phyloP scores from a whole-genome alignment of 2,797 vertebrate species.

The Clarias fuscus region DNA sequence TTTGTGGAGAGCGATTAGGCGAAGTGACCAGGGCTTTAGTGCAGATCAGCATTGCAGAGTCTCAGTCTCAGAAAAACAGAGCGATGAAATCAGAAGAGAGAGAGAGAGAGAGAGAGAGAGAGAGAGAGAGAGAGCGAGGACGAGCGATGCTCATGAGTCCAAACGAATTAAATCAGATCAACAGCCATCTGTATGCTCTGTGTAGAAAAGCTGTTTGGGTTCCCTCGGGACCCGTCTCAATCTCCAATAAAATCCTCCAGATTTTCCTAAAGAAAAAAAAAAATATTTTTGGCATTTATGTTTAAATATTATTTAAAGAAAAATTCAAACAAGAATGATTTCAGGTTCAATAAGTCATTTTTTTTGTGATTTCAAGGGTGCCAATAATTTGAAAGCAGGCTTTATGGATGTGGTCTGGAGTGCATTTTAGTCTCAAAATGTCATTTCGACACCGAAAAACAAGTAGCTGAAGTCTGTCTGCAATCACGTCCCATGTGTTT shows the following conservation, averaged over 20 bases:
- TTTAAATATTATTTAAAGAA: background rate
- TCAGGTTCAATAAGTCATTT: too few species aligned
- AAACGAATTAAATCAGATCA: background rate
- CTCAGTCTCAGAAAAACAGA: background rate
- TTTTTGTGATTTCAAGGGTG: background rate
- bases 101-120: background rate
- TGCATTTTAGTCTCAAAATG: background rate
- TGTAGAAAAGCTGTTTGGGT: constrained; percentile 6
- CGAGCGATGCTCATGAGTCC: background rate
- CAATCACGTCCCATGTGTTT: too few species aligned
- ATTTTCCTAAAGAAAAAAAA: background rate
- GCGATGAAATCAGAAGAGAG: too few species aligned
- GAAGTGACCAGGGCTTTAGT: background rate
- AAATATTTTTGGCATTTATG: background rate
- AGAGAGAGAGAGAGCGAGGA: background rate
- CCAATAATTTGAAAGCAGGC: background rate
- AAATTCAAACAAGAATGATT: background rate
- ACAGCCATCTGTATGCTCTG: background rate
- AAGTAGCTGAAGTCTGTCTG: too few species aligned
- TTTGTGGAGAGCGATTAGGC: background rate
- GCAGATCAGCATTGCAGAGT: background rate
- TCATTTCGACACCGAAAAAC: too few species aligned
- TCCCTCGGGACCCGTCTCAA: background rate
- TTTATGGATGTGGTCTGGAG: background rate
- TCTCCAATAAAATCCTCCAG: background rate